These are phyloP conservation scores for Chrosomus eos DNA, from an alignment of 2,797 vertebrate species.

Conservation along the genomic window DNA sequence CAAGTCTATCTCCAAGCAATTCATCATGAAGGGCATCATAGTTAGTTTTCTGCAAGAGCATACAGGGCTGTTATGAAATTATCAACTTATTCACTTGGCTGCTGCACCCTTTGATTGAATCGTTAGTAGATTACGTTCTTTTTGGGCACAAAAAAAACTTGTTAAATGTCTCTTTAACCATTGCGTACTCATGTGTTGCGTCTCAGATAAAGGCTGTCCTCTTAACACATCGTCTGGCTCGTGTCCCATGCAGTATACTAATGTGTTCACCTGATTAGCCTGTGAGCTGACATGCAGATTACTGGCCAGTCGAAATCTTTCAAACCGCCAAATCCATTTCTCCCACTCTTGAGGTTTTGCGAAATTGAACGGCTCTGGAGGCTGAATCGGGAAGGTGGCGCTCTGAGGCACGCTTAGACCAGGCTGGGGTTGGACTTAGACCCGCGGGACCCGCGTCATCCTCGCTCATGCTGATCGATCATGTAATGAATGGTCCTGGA, in stretches of 20 bases:
- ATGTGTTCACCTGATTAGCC: conserved; percentile 39
- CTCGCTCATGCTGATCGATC: not conserved
- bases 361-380: conserved; percentile 42
- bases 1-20: too few relatives aligned
- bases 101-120: conserved; percentile 11
- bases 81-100: conserved; percentile 1
- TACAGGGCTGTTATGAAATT: not conserved
- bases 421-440: not conserved
- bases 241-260: conserved; percentile 33
- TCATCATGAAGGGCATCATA: too few relatives aligned
- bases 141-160: not conserved
- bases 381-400: not conserved
- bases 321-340: conserved; percentile 47
- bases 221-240: conserved; percentile 17
- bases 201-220: too few relatives aligned
- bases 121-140: conserved; percentile 11
- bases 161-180: conserved; percentile 8
- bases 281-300: conserved; percentile 21
- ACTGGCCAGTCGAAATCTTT: conserved; percentile 28
- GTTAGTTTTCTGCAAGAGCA: too few relatives aligned
- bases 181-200: not conserved
- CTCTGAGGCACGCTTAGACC: too few relatives aligned
- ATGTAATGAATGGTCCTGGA: too few relatives aligned
- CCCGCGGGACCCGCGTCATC: not conserved
- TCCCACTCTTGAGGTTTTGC: conserved; percentile 38